Evolutionary conservation across 2,113 vertebrate genomes (phyloP), one percentile per base, ranked within the genome.

Genomic region (Sinocyclocheilus rhinocerous): DNA sequence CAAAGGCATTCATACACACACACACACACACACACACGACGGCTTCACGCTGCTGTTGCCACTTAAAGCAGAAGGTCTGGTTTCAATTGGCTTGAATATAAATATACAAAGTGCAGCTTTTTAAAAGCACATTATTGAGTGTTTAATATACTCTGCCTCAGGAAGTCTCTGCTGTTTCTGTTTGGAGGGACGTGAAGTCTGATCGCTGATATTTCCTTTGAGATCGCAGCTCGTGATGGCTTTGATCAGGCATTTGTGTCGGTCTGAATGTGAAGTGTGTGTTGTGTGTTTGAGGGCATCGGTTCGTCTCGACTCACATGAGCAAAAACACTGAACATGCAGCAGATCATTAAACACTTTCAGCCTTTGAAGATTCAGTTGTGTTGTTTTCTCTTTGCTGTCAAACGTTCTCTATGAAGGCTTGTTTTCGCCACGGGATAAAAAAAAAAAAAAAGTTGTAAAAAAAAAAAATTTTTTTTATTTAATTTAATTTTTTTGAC

Each of bases 101-200:
- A 88, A 89, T 88, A 81, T 85, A 88, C 84, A 87, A 29, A 84
- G 78, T 77, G 59, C 73, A 59, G 83, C 57, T 81, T 85, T 87
- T 90, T 81, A 88, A 26, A 36, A n/a, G 75, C 73, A 86, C 57
- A 70, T 88, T 84, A 87, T 65, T 45, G 80, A 83, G 73, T 76
- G 7, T 89, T 83, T 87, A 69, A 89, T 86, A 84, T 20, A 69
- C 67, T 88, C 61, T 63, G 69, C 42, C 1, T 8, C 42, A 42
- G 42, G 42, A 42, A 42, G 42, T 42, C 67, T 88, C 67, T 63
- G 69, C 67, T 61, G 24, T 61, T 12, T 80, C 52, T 80, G 29
- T 63, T 81, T 4, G 18, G n/a, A 10, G 36, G 55, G 55, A 61
- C 6, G 13, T 81, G 18, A 69, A 69, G 65, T 33, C 65, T 69